These are phyloP conservation scores for Phainopepla nitens DNA, from an alignment of 2,113 vertebrate genomes.

Conservation along the genomic window DNA sequence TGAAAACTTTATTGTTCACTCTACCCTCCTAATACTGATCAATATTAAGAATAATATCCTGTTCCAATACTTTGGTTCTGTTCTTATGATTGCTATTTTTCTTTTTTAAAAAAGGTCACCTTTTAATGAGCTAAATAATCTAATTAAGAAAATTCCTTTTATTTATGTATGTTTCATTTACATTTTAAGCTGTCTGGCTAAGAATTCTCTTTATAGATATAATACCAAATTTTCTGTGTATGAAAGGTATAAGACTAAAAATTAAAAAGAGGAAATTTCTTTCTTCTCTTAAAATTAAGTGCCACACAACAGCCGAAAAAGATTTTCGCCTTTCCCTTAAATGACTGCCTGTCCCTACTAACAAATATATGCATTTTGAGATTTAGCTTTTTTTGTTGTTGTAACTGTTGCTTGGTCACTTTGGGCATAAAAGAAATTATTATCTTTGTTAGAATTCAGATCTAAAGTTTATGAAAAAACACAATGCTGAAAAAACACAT, in stretches of 20 bases:
- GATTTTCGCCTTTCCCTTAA: background rate
- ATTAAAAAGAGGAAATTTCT: background rate
- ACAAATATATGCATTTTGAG: background rate
- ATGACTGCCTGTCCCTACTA: background rate
- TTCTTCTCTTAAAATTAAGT: background rate
- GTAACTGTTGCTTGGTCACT: background rate
- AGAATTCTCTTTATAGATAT: background rate
- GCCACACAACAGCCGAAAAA: background rate
- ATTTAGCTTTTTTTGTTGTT: background rate
- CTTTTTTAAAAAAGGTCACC: background rate
- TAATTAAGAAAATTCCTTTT: background rate
- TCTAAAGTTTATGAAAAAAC: background rate
- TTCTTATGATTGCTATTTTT: background rate
- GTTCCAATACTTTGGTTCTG: background rate
- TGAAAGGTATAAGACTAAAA: background rate
- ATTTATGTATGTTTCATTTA: background rate
- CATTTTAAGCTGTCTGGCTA: background rate
- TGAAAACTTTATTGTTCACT: background rate
- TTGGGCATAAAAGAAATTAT: background rate
- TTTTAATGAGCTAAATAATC: background rate
- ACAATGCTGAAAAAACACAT: background rate
- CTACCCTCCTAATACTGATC: background rate
- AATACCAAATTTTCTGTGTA: background rate
- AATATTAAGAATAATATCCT: background rate
- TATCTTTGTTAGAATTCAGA: background rate